phyloP scores from a whole-genome alignment of 2,113 vertebrate genomes.

The Plecturocebus donacophilus region DNA sequence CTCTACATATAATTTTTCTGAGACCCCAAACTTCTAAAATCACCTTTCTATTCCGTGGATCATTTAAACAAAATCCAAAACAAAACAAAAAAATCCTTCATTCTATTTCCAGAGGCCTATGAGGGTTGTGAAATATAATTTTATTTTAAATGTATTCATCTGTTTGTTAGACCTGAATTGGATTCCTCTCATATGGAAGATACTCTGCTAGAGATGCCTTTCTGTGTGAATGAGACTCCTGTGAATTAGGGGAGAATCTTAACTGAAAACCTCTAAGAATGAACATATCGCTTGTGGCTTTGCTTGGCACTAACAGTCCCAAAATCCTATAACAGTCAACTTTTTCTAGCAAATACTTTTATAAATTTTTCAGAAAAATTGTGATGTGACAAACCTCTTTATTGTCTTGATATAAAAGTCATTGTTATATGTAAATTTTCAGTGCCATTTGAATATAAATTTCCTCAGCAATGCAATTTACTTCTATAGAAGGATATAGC shows the following conservation, averaged over 20 bases:
- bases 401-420: not conserved
- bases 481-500: too few species aligned
- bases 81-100: not conserved
- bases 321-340: not conserved
- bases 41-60: not conserved
- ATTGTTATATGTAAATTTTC: too few species aligned
- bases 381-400: not conserved
- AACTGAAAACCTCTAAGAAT: accelerated
- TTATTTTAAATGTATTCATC: not conserved
- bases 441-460: too few species aligned
- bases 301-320: not conserved
- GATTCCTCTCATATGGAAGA: not conserved
- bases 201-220: accelerated
- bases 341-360: not conserved
- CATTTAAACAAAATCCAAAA: not conserved
- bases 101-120: not conserved
- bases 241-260: too few species aligned
- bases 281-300: not conserved
- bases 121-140: not conserved
- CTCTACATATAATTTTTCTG: not conserved
- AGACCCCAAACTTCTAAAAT: not conserved
- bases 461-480: too few species aligned
- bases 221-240: not conserved
- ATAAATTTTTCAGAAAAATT: not conserved
- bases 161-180: not conserved